Percentiles rank a stretch among this genome's conserved stretches.
phyloP scores from a whole-genome alignment of 2,888 invertebrate genomes.

The Netelia inedita region DNA sequence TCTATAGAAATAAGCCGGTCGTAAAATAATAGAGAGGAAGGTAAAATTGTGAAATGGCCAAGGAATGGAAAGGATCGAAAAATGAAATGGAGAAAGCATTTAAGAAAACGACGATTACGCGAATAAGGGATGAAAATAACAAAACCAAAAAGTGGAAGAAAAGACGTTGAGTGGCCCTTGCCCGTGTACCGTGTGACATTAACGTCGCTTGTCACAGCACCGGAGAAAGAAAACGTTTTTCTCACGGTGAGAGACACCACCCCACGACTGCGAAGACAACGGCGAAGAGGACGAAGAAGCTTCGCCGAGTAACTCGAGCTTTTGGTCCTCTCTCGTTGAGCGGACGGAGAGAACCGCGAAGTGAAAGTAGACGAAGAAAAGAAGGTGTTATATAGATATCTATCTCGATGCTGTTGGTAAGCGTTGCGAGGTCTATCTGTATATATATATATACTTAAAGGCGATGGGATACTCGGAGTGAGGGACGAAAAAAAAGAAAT shows the following conservation, averaged over 20 bases:
- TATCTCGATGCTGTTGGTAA: constrained; percentile 27
- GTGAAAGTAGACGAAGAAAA: constrained; percentile 37
- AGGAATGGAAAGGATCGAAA: not conserved
- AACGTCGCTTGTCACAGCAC: constrained; percentile 57
- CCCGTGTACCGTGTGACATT: constrained; percentile 27
- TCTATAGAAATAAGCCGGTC: constrained; percentile 60
- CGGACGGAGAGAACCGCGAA: constrained; percentile 31
- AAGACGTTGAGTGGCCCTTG: constrained; percentile 40
- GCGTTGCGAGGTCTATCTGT: not conserved
- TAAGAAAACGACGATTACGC: not conserved
- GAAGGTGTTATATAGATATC: constrained; percentile 10
- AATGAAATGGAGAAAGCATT: constrained; percentile 3
- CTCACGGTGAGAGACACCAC: constrained; percentile 25
- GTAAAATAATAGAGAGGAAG: constrained; percentile 45
- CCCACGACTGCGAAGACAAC: not conserved
- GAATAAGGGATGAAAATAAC: constrained; percentile 4
- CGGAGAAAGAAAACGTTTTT: constrained; percentile 53
- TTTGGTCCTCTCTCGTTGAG: constrained; percentile 35
- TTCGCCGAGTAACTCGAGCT: constrained; percentile 61
- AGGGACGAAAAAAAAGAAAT: constrained; percentile 31
- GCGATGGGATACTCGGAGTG: constrained; percentile 27
- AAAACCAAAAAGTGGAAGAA: constrained; percentile 16
- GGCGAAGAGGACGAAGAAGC: not conserved
- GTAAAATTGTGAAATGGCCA: constrained; percentile 23
- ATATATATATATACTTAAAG: no score